Percentiles rank a stretch among this genome's conserved stretches.
These are phyloP conservation scores for Cydia amplana DNA, from an alignment of 1,140 invertebrate genomes.

Conservation along the genomic window DNA sequence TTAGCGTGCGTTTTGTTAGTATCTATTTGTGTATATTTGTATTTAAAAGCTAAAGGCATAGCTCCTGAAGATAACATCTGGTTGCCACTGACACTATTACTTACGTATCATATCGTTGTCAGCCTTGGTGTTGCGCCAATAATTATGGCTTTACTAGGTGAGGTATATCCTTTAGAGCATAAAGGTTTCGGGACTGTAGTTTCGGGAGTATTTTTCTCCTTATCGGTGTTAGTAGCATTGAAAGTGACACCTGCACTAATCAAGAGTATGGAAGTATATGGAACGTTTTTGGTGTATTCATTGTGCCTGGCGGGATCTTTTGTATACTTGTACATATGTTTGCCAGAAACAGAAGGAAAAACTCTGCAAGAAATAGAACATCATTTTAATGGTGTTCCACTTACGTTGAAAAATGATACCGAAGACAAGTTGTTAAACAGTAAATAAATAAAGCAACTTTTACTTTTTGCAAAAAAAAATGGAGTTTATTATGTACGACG, in stretches of 20 bases:
- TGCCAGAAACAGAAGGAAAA: constrained; percentile 23
- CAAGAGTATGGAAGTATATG: neutral
- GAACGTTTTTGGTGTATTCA: constrained; percentile 3
- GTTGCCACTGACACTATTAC: neutral
- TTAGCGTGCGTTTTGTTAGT: neutral
- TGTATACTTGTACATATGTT: constrained; percentile 9
- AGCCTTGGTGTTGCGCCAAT: neutral
- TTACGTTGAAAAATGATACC: constrained; percentile 10
- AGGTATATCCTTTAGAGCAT: constrained; percentile 24
- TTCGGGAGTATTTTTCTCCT: constrained; percentile 3
- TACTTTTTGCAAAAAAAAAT: too few species aligned
- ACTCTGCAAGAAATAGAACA: constrained; percentile 27
- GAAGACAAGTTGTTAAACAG: neutral
- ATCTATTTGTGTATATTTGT: constrained; percentile 13
- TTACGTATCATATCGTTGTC: neutral
- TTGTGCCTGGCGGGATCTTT: neutral
- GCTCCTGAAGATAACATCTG: neutral
- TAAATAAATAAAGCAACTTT: neutral
- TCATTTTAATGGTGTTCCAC: constrained; percentile 13
- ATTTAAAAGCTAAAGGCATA: neutral
- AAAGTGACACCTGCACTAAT: constrained; percentile 18
- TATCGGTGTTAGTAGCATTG: constrained; percentile 7
- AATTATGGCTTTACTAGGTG: neutral
- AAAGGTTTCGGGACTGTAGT: constrained; percentile 5
- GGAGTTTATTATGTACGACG: too few species aligned